Conservation (phyloP, 2,888 invertebrate species). For the Unio delphinus region DNA sequence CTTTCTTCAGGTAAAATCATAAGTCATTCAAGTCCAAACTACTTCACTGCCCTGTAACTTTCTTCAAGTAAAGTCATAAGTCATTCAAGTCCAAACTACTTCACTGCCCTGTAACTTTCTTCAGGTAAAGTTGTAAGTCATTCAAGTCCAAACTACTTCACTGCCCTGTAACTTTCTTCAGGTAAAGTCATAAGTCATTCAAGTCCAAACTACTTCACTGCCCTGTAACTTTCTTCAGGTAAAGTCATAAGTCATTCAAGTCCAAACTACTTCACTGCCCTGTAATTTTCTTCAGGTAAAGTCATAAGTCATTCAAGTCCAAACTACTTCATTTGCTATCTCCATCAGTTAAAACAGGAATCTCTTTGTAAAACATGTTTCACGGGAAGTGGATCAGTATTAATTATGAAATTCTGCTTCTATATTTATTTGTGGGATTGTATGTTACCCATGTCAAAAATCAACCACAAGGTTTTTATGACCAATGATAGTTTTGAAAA, state of each 20-base stretch:
- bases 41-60: constrained; percentile 87
- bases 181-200: constrained; percentile 30
- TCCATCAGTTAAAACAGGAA: too few relatives aligned
- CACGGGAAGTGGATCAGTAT: too few relatives aligned
- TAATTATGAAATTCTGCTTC: too few relatives aligned
- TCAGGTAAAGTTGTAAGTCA: constrained; percentile 71
- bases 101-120: constrained; percentile 92
- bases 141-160: neutral
- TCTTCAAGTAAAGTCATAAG: constrained; percentile 76
- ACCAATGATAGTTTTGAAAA: too few relatives aligned
- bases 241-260: constrained; percentile 1
- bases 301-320: neutral
- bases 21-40: neutral
- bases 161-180: constrained; percentile 95
- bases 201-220: constrained; percentile 74
- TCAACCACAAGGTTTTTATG: too few relatives aligned
- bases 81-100: neutral
- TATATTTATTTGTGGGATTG: too few relatives aligned
- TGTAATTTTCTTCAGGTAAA: constrained; percentile 84
- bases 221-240: constrained; percentile 90
- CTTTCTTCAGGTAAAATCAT: constrained; percentile 79
- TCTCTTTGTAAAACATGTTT: too few relatives aligned
- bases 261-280: constrained; percentile 78
- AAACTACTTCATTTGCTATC: too few relatives aligned
- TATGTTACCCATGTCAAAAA: too few relatives aligned